A percentile compares a stretch with the other conserved stretches of the same genome.
phyloP scores from a whole-genome alignment of 2,797 vertebrate genomes.

The Buceros bicornis region DNA sequence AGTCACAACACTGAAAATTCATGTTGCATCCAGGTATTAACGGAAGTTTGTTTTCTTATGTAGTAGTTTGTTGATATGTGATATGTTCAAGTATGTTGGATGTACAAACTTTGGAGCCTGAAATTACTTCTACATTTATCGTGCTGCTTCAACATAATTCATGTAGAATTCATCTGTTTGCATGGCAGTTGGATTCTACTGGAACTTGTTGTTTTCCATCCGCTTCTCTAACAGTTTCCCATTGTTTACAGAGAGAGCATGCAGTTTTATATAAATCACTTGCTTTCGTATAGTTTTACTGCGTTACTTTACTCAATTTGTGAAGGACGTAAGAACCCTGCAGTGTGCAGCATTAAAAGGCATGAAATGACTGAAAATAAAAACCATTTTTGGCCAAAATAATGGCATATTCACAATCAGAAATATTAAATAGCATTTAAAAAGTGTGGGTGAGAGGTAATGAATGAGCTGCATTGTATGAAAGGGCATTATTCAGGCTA shows the following conservation, averaged over 20 bases:
- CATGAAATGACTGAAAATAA: slow-evolving; percentile 38
- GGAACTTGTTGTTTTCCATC: slow-evolving; percentile 35
- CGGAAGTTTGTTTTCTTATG: not conserved
- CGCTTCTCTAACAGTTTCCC: not conserved
- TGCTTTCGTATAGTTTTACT: not conserved
- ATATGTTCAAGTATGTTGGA: not conserved
- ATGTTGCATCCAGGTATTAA: not conserved
- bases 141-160: not conserved
- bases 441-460: slow-evolving; percentile 25
- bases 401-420: slow-evolving; percentile 35
- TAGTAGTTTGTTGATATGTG: not conserved
- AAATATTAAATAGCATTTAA: slow-evolving; percentile 39
- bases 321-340: slow-evolving; percentile 12
- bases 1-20: not conserved
- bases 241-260: slow-evolving; percentile 8
- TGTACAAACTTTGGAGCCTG: not conserved
- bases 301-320: slow-evolving; percentile 4
- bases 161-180: not conserved
- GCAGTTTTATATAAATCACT: slow-evolving; percentile 6
- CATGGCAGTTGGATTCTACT: not conserved
- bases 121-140: not conserved
- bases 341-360: not conserved
- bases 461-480: slow-evolving; percentile 37
- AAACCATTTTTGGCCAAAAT: slow-evolving; percentile 32
- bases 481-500: not conserved